Base-by-base conservation (phyloP, 2,113 vertebrate species). In the Sylvietta virens region DNA sequence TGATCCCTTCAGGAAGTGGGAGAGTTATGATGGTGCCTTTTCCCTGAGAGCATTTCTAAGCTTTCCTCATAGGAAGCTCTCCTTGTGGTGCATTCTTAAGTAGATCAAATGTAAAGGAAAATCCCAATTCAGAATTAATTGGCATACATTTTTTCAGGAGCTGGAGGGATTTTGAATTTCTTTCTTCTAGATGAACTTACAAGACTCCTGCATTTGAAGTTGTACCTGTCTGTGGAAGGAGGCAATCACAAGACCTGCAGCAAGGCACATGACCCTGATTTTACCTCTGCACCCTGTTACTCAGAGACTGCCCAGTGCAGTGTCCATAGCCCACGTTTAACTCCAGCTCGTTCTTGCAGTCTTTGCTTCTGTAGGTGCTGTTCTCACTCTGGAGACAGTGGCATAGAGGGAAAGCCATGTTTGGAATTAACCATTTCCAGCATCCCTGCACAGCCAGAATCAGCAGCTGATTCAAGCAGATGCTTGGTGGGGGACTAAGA, bases 101-200 rank as follows among this genome's bases (percentile, higher is more conserved):
- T 80, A 97, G 95, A 96, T 97, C 53, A 96, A 94, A 96, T 94
- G 87, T 82, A 97, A 92, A 92, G 94, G 91, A 94, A 96, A 97
- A 96, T 97, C 96, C 96, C 95, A 96, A 56, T 78, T 96, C 88
- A 77, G 95, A 95, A 85, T 89, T 92, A 94, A 96, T 97, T 96
- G 95, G 95, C 81, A 93, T 92, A 92, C 35, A 87, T 95, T 86
- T 94, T 84, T 91, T 81, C 65, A 94, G 73, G 57, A 95, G 95
- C 84, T 94, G 73, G 86, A 92, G 86, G 80, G 77, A 95, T 73
- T 96, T 82, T 90, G 27, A 88, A 60, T 96, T 82, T 69, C 89
- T 92, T 93, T 69, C 58, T 81, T 88, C 60, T 64, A 74, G 92
- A 95, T 70, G 74, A 94, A 90, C 58, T 83, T 77, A 48, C 22